Base-by-base conservation (phyloP, 2,888 invertebrate genomes). In the Eucriotettix oculatus region DNA sequence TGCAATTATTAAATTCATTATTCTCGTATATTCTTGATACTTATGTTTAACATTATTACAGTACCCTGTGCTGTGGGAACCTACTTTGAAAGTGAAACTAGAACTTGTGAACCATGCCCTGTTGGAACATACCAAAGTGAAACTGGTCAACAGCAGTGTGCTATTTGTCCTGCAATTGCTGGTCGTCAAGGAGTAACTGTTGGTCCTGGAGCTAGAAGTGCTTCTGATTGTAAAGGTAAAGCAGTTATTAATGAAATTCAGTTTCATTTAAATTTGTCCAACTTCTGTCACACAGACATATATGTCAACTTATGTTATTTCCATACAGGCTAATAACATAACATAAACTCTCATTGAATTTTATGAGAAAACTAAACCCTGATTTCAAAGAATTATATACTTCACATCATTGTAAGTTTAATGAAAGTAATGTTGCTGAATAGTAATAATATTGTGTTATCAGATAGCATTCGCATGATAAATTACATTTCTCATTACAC, bases 51-150 rank as follows among this genome's bases (percentile, higher is more conserved):
- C n/a, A 14, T 55, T 40, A 3, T 70, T 70, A 11, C 72, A 87
- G 89, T 94, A 60, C 90, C 93, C 40, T 96, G 96, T 72, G 87
- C 94, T 16, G 85, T 93, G 64, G 96, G 96, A 63, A 91, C 91
- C 1, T 94, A 79, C 77, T 90, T 87, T 70, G 84, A 91, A 65
- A 80, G 81, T 54, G 81, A 82, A 9, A 85, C 84, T 62, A 85
- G 86, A 68, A 80, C 83, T 16, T 96, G 96, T 71, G 76, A 85
- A 54, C 83, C 88, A 40, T 96, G 96, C 69, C 87, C 90, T 0
- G 77, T 87, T 52, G 97, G 97, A 64, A 87, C 86, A 0, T 98
- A 95, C 73, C 97, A 97, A 74, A 93, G 95, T 63, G 92, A 94
- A 74, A 83, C 88, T 1, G 94, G 94, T 1, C 92, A 94, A 71